Conservation (phyloP, 2,888 invertebrate species). For the Cephus pulcher region DNA sequence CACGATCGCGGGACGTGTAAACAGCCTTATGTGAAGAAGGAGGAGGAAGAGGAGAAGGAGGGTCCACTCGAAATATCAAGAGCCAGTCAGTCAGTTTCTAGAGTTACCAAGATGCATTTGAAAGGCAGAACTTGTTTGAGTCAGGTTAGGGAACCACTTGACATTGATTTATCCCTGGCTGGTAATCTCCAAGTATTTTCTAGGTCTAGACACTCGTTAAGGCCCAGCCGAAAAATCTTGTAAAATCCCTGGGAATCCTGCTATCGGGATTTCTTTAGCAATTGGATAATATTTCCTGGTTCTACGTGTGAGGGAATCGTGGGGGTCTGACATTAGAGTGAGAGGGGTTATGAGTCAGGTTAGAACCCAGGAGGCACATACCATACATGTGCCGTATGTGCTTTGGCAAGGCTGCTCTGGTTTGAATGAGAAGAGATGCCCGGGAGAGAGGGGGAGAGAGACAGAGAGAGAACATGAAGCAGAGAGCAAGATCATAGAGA, state of each 20-base stretch:
- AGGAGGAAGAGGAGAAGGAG: conserved; percentile 24
- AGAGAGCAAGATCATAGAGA: conserved; percentile 14
- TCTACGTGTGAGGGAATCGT: neutral
- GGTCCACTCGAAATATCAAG: conserved; percentile 55
- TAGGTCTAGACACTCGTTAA: conserved; percentile 20
- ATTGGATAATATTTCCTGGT: neutral
- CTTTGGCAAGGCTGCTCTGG: neutral
- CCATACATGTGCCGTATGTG: neutral
- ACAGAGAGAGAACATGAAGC: no score
- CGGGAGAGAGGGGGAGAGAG: no score
- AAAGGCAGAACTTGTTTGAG: conserved; percentile 31
- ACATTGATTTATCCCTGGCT: conserved; percentile 51
- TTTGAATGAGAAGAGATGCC: neutral
- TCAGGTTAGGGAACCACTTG: conserved; percentile 49
- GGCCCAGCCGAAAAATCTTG: neutral
- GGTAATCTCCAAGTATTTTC: conserved; percentile 39
- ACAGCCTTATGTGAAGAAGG: conserved; percentile 31
- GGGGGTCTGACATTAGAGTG: neutral
- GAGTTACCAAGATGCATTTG: conserved; percentile 38
- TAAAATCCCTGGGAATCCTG: neutral
- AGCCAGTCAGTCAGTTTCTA: conserved; percentile 48
- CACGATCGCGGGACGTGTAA: conserved; percentile 50
- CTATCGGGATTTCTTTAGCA: neutral
- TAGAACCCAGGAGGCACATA: neutral
- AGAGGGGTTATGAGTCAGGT: neutral